Percentiles rank a stretch among this genome's conserved stretches.
Conservation (phyloP, 2,113 vertebrate species). For the Brachypodius melanocephalos region DNA sequence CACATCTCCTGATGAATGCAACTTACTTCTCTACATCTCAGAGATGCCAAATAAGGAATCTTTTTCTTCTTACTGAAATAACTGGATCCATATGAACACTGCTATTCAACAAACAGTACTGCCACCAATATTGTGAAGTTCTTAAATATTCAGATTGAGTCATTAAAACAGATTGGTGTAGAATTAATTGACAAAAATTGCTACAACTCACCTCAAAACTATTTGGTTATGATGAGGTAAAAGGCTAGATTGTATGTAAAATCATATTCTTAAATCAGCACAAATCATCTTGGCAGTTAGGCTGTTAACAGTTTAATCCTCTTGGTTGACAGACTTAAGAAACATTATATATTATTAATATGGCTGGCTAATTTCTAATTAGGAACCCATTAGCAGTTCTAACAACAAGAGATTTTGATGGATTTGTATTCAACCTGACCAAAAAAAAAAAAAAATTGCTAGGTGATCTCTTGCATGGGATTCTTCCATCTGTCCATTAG, state of each 20-base stretch:
- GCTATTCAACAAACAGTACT: background rate
- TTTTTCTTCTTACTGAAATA: background rate
- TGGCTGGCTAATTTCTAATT: constrained; percentile 73
- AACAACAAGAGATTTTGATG: constrained; percentile 54
- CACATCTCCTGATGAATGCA: background rate
- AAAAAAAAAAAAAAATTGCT: background rate
- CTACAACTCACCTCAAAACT: background rate
- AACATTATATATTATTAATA: constrained; percentile 70
- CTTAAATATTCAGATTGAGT: background rate
- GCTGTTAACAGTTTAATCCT: background rate
- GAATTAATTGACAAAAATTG: background rate
- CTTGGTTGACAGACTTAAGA: constrained; percentile 20
- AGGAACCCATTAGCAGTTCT: constrained; percentile 66
- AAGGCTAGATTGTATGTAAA: background rate
- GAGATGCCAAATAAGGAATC: background rate
- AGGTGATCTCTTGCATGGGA: constrained; percentile 35
- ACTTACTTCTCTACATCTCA: background rate
- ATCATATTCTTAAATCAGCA: background rate
- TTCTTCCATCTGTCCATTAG: constrained; percentile 34
- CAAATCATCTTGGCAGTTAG: background rate
- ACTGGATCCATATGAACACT: background rate
- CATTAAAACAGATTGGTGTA: background rate
- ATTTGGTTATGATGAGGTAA: background rate
- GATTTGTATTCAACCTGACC: constrained; percentile 51
- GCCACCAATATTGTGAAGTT: background rate